Evolutionary conservation across 1,140 invertebrate species (phyloP).

Genomic region (Tetragonula clypearis): DNA sequence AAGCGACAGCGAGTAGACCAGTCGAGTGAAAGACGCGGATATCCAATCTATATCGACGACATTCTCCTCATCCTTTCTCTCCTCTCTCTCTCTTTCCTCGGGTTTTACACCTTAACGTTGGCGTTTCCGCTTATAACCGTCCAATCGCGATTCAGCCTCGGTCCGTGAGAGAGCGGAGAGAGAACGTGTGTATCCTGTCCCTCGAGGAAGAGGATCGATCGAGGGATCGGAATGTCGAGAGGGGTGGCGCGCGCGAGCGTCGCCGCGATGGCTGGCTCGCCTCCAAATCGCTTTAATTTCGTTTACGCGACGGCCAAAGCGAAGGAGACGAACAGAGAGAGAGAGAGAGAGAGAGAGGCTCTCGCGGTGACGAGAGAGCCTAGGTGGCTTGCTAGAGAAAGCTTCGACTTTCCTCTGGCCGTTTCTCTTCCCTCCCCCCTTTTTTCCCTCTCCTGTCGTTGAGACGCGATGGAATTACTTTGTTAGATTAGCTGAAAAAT

Average conservation of each 20-base stretch:
- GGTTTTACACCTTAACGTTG: slow-evolving; percentile 44
- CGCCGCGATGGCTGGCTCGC: slow-evolving; percentile 70
- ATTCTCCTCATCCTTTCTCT: background rate
- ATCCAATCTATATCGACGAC: slow-evolving; percentile 46
- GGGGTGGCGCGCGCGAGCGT: slow-evolving; percentile 58
- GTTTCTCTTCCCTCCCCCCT: background rate
- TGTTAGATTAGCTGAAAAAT: too few relatives aligned
- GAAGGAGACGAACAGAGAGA: background rate
- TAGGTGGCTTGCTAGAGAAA: background rate
- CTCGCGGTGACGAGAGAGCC: background rate
- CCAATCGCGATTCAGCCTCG: slow-evolving; percentile 58
- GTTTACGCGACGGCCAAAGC: slow-evolving; percentile 68
- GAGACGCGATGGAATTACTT: too few relatives aligned
- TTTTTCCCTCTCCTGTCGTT: too few relatives aligned
- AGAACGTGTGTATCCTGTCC: slow-evolving; percentile 43
- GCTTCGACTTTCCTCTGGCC: background rate
- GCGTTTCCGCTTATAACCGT: slow-evolving; percentile 63
- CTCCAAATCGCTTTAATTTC: slow-evolving; percentile 78
- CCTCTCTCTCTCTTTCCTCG: background rate
- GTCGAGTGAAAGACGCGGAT: slow-evolving; percentile 36
- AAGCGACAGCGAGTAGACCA: background rate
- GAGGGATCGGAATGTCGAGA: slow-evolving; percentile 67
- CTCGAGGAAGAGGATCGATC: slow-evolving; percentile 62
- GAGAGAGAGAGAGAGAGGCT: background rate
- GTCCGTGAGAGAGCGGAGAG: slow-evolving; percentile 6